Conservation (phyloP, 2,888 invertebrate species). For the Apodemia duryi region DNA sequence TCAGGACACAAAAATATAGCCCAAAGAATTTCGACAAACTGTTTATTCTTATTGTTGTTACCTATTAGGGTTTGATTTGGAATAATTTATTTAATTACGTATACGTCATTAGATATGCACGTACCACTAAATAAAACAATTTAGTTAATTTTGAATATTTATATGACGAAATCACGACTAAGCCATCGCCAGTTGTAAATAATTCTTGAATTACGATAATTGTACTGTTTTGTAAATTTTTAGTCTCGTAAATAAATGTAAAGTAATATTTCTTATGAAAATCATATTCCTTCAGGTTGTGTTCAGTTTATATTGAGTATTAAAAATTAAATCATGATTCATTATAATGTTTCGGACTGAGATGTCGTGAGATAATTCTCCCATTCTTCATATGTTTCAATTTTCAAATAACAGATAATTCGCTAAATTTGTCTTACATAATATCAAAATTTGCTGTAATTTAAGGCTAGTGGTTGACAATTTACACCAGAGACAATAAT, state of each 20-base stretch:
- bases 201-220: neutral
- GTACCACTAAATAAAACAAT: neutral
- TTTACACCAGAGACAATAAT: neutral
- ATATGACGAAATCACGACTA: neutral
- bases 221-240: neutral
- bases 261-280: neutral
- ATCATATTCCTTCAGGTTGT: too few relatives aligned
- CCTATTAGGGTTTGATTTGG: constrained; percentile 11
- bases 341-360: neutral
- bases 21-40: constrained; percentile 37
- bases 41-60: constrained; percentile 19
- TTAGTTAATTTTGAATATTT: constrained; percentile 7
- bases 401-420: neutral
- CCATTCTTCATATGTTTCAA: neutral
- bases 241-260: neutral
- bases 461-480: neutral
- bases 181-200: neutral
- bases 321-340: too few relatives aligned
- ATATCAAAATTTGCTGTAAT: neutral
- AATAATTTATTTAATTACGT: constrained; percentile 5
- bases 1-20: constrained; percentile 44
- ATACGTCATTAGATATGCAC: neutral
- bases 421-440: neutral
- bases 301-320: too few relatives aligned
- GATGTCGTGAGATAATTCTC: neutral